Evolutionary conservation across 2,113 vertebrate genomes (phyloP).

Genomic region (Tupaia tana): DNA sequence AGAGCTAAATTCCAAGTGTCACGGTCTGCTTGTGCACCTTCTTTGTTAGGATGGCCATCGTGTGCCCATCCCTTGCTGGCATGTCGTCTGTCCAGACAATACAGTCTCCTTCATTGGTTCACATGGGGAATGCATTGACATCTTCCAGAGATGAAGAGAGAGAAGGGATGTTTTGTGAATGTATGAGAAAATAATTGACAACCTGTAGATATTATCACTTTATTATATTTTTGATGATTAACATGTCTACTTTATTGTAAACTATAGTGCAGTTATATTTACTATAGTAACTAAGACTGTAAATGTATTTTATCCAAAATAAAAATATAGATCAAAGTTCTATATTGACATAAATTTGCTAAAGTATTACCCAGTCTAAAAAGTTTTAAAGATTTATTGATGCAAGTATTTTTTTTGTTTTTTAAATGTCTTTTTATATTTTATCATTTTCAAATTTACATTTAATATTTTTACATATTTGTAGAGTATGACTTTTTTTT

Average conservation of each 20-base stretch:
- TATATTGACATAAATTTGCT: neutral
- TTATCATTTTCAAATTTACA: no score
- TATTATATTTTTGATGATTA: neutral
- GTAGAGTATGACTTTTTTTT: no score
- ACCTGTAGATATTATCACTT: neutral
- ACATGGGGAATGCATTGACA: neutral
- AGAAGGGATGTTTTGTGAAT: slow-evolving; percentile 34
- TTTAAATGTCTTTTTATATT: no score
- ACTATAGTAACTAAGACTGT: neutral
- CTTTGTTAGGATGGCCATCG: neutral
- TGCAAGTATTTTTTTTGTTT: neutral
- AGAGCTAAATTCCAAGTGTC: neutral
- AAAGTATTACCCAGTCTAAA: neutral
- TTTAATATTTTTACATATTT: no score
- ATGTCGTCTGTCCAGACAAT: neutral
- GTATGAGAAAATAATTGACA: neutral
- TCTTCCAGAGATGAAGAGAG: slow-evolving; percentile 18
- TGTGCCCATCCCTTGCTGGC: neutral
- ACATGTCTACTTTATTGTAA: neutral
- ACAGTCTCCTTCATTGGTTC: neutral
- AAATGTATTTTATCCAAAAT: neutral
- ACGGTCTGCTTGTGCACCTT: rapidly evolving
- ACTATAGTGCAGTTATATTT: neutral
- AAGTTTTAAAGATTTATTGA: neutral
- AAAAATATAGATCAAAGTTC: neutral